These are phyloP conservation scores for Ibidorhyncha struthersii DNA, from an alignment of 2,113 vertebrate species.

Conservation along the genomic window DNA sequence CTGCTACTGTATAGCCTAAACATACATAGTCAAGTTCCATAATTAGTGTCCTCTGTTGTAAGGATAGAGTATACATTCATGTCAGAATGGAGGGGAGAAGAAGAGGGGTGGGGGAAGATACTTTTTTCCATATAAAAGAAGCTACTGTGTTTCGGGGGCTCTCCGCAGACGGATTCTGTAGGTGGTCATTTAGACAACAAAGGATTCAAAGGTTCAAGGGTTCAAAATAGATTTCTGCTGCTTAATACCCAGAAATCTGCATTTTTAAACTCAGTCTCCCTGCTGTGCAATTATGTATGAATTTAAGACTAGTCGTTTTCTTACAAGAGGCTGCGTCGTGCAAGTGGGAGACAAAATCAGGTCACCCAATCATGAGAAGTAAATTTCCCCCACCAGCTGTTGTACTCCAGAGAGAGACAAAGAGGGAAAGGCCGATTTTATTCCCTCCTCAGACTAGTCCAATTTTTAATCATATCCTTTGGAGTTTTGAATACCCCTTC, in stretches of 20 bases:
- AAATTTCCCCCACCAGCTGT: constrained; percentile 47
- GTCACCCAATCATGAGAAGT: constrained; percentile 64
- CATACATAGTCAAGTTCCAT: constrained; percentile 46
- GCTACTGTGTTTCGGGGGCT: constrained; percentile 65
- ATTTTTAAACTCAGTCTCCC: constrained; percentile 68
- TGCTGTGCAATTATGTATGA: constrained; percentile 75
- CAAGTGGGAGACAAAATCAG: constrained; percentile 68
- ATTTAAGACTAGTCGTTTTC: constrained; percentile 66
- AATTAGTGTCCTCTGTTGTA: constrained; percentile 63
- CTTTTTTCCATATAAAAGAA: constrained; percentile 70
- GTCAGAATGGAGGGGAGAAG: constrained; percentile 52
- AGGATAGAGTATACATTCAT: constrained; percentile 57
- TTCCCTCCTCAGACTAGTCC: constrained; percentile 24
- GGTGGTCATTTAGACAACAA: constrained; percentile 77
- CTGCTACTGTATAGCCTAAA: constrained; percentile 15
- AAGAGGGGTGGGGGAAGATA: constrained; percentile 12
- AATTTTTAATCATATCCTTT: constrained; percentile 33
- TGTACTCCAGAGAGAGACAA: constrained; percentile 20
- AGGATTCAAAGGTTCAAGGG: constrained; percentile 80
- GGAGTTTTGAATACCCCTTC: constrained; percentile 21
- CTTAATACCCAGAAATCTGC: constrained; percentile 70
- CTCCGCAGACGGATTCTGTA: constrained; percentile 58
- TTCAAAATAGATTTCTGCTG: constrained; percentile 75
- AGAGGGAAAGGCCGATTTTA: constrained; percentile 14
- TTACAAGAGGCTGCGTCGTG: constrained; percentile 49